phyloP scores from a whole-genome alignment of 2,113 vertebrate genomes.

The Cinclus cinclus region DNA sequence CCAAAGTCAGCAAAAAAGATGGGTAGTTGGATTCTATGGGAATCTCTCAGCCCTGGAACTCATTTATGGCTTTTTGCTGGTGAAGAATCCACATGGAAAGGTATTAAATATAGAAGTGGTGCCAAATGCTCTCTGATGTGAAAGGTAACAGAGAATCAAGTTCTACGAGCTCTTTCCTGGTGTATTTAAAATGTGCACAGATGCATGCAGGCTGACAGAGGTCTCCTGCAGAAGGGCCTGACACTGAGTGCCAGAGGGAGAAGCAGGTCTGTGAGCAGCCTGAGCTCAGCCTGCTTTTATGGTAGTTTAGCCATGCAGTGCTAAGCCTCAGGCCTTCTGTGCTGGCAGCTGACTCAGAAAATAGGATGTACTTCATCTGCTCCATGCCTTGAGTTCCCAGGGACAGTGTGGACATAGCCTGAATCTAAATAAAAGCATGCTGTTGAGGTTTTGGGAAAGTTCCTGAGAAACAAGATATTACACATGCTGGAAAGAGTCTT shows the following conservation, averaged over 20 bases:
- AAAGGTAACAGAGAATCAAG: background rate
- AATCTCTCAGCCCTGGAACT: background rate
- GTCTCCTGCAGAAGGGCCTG: background rate
- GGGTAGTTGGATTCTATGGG: background rate
- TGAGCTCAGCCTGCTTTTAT: background rate
- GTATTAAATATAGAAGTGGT: background rate
- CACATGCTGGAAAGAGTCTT: background rate
- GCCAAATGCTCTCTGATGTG: background rate
- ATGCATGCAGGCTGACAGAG: background rate
- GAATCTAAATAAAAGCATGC: background rate
- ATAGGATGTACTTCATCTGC: background rate
- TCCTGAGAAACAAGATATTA: background rate
- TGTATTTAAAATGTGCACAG: background rate
- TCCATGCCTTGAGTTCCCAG: background rate
- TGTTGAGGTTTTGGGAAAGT: background rate
- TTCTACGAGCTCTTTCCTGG: background rate
- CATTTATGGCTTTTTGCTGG: background rate
- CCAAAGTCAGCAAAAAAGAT: background rate
- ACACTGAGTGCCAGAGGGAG: background rate
- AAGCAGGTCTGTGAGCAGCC: background rate
- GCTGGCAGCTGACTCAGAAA: background rate
- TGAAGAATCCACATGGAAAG: background rate
- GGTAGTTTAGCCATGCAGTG: rapidly evolving
- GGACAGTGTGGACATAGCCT: background rate
- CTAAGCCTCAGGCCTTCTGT: background rate